These are phyloP conservation scores for Agraylea sexmaculata DNA, from an alignment of 1,140 invertebrate species.

Conservation along the genomic window DNA sequence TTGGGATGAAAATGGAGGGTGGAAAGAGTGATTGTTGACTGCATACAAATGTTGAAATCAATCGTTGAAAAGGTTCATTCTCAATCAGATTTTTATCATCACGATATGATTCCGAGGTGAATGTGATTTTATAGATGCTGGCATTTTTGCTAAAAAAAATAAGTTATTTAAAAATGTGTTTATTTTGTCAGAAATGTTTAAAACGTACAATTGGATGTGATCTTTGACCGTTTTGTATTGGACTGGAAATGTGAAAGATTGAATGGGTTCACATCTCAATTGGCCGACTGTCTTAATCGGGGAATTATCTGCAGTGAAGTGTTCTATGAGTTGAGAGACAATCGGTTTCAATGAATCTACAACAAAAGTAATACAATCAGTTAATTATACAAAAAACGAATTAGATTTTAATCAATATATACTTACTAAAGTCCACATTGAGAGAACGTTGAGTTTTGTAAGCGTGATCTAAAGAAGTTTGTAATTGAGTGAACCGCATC, in stretches of 20 bases:
- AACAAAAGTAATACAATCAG: conserved; percentile 8
- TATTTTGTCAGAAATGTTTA: no score
- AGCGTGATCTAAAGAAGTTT: conserved; percentile 36
- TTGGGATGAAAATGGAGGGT: conserved; percentile 10
- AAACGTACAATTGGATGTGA: conserved; percentile 32
- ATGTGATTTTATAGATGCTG: conserved; percentile 15
- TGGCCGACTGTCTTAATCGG: conserved; percentile 35
- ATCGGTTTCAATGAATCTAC: conserved; percentile 28
- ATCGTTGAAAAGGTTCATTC: conserved; percentile 11
- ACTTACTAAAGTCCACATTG: conserved; percentile 33
- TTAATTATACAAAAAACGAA: neutral
- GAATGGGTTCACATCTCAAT: conserved; percentile 31
- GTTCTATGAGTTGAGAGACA: conserved; percentile 28
- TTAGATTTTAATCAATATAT: neutral
- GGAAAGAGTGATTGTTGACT: conserved; percentile 19
- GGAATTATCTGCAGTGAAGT: conserved; percentile 34
- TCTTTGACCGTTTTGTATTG: conserved; percentile 34
- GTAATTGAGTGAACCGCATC: conserved; percentile 35
- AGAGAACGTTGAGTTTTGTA: conserved; percentile 31
- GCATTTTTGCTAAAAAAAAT: conserved; percentile 18
- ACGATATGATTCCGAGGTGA: conserved; percentile 12
- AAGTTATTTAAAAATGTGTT: conserved; percentile 4
- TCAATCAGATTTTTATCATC: conserved; percentile 1
- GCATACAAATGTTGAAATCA: conserved; percentile 15
- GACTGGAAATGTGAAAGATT: conserved; percentile 29